phyloP scores from a whole-genome alignment of 2,888 invertebrate species.

The Emmelina monodactyla region DNA sequence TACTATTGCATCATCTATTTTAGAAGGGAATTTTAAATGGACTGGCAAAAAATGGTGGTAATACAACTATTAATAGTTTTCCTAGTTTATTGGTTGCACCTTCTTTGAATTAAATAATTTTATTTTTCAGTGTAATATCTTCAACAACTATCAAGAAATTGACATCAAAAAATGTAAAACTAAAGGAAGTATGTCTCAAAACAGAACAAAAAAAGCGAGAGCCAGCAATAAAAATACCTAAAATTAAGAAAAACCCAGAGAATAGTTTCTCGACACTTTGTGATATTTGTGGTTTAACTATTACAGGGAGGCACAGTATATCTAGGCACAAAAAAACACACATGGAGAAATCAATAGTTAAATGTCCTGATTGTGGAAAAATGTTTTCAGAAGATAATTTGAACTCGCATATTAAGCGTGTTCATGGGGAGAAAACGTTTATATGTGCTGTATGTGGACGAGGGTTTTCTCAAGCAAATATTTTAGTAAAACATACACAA shows the following conservation, averaged over 20 bases:
- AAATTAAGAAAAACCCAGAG: neutral
- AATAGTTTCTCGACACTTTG: slow-evolving; percentile 37
- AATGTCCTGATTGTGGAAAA: slow-evolving; percentile 42
- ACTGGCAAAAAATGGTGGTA: slow-evolving; percentile 54
- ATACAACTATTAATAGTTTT: slow-evolving; percentile 8
- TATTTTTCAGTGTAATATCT: neutral
- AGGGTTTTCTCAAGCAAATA: slow-evolving; percentile 38
- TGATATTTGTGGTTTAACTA: slow-evolving; percentile 44
- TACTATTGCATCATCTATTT: slow-evolving; percentile 41
- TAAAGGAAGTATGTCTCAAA: neutral
- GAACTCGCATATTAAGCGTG: slow-evolving; percentile 38
- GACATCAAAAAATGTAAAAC: neutral
- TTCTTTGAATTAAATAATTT: no score
- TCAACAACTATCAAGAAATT: neutral
- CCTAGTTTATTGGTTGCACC: no score
- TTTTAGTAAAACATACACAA: slow-evolving; percentile 34
- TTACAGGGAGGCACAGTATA: slow-evolving; percentile 30
- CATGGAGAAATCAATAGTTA: slow-evolving; percentile 23
- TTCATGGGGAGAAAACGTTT: slow-evolving; percentile 34
- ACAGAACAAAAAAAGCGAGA: slow-evolving; percentile 1
- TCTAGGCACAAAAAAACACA: slow-evolving; percentile 30
- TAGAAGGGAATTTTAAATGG: slow-evolving; percentile 50
- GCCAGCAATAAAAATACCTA: neutral
- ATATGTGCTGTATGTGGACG: slow-evolving; percentile 41
- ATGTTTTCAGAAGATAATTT: slow-evolving; percentile 37